These are phyloP conservation scores for Maylandia zebra DNA, from an alignment of 2,113 vertebrate species.

Conservation along the genomic window DNA sequence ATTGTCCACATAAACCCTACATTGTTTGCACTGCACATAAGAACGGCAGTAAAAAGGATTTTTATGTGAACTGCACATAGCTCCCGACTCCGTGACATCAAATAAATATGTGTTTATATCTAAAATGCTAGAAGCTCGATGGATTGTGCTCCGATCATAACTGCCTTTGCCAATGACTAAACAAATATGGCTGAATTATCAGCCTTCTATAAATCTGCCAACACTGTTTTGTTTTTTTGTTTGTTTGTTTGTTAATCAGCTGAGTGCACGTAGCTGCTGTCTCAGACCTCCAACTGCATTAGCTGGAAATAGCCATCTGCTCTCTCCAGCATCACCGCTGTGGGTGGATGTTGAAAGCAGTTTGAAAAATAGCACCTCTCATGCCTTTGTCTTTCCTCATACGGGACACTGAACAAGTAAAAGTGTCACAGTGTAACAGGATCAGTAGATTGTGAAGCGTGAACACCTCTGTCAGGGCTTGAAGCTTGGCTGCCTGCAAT, in stretches of 20 bases:
- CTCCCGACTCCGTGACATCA: not conserved
- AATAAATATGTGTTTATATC: not conserved
- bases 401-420: slow-evolving; percentile 1
- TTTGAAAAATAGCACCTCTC: slow-evolving; percentile 15
- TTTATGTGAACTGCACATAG: not conserved
- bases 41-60: not conserved
- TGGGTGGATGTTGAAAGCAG: slow-evolving; percentile 23
- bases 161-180: not conserved
- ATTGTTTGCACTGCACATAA: not conserved
- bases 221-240: not conserved
- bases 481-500: not conserved
- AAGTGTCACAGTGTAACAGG: not conserved
- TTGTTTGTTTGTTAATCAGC: not conserved
- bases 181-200: slow-evolving; percentile 1
- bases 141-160: not conserved
- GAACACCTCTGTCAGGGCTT: not conserved
- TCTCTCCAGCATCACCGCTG: slow-evolving; percentile 5
- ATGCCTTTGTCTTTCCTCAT: slow-evolving; percentile 15
- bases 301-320: slow-evolving; percentile 22
- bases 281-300: slow-evolving; percentile 6
- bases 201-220: not conserved
- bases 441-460: not conserved
- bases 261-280: not conserved
- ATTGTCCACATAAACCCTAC: not conserved
- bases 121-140: slow-evolving; percentile 4